Evolutionary conservation across 2,113 vertebrate species (phyloP), one percentile per base, ranked within the genome.

Genomic region (Narcine bancroftii): DNA sequence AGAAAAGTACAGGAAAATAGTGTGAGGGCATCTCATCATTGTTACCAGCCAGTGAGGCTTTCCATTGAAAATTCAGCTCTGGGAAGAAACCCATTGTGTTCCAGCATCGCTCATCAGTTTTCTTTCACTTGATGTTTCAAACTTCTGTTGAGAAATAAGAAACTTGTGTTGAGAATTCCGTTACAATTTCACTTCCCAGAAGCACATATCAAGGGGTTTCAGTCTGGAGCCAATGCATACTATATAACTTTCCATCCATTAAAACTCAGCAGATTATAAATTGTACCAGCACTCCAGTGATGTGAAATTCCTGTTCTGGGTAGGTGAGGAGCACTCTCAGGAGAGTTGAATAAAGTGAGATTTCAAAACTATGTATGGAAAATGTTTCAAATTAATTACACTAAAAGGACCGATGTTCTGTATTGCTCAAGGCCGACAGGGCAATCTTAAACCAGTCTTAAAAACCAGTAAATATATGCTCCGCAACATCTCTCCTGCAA

Each of bases 321-420:
- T 75, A 36, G 13, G 72, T 19, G 13, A n/a, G 19, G 2, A 15
- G 72, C 72, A 39, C 36, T 75, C 72, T 39, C 72, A 9, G n/a
- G n/a, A 3, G 66, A 69, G 66, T 4, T 69, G 66, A 69, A 69
- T 69, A 69, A 24, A 69, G 66, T 69, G 66, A 69, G 17, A 69
- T 5, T 21, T 69, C 17, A 69, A 69, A 21, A 24, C 17, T 2
- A 69, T 60, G 81, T 21, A n/a, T 87, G n/a, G 5, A 87, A 87
- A 21, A 36, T 60, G 81, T 36, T 87, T 63, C 53, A 87, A 87
- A 60, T 87, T 36, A 87, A 63, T 87, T 87, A 36, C 36, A 60
- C 29, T 60, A 60, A 87, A 87, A 36, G 19, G 17, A 87, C n/a
- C 13, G 2, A 60, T 60, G 50, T 56, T 87, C 53, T 87, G 15